Evolutionary conservation across 2,888 invertebrate genomes (phyloP).

Genomic region (Diloba caeruleocephala): DNA sequence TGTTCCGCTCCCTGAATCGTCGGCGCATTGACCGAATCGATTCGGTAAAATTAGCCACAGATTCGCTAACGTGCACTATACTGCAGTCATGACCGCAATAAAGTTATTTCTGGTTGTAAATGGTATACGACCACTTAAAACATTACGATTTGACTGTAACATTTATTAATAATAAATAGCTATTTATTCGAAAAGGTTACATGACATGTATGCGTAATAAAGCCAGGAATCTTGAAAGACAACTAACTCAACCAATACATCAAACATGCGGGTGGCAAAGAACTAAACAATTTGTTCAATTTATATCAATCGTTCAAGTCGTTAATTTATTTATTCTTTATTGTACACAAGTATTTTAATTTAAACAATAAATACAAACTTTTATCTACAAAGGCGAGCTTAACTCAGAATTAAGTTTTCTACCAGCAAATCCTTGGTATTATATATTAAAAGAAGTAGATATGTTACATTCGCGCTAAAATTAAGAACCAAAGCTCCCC

Average conservation of each 20-base stretch:
- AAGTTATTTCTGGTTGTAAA: slow-evolving; percentile 68
- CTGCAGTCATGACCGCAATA: slow-evolving; percentile 75
- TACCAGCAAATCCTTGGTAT: too few species aligned
- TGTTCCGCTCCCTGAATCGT: slow-evolving; percentile 62
- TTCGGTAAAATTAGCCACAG: slow-evolving; percentile 78
- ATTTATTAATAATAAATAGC: slow-evolving; percentile 2
- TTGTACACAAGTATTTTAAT: too few species aligned
- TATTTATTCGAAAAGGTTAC: slow-evolving; percentile 3
- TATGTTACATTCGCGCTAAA: too few species aligned
- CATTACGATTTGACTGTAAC: slow-evolving; percentile 10
- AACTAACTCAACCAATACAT: slow-evolving; percentile 27
- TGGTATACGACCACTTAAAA: slow-evolving; percentile 29
- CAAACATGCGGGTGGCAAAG: slow-evolving; percentile 17
- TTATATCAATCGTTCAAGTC: neutral
- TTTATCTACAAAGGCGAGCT: too few species aligned
- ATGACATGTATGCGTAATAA: neutral
- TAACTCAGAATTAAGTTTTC: too few species aligned
- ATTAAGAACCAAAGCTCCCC: too few species aligned
- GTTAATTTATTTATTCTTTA: too few species aligned
- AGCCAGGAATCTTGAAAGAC: slow-evolving; percentile 9
- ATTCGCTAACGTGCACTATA: slow-evolving; percentile 70
- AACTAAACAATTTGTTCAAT: slow-evolving; percentile 18
- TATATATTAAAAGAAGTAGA: too few species aligned
- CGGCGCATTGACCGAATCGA: slow-evolving; percentile 81
- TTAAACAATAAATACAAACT: too few species aligned